Evolutionary conservation across 2,888 invertebrate genomes (phyloP), one percentile per base, ranked within the genome.

Genomic region (Thymelicus sylvestris): DNA sequence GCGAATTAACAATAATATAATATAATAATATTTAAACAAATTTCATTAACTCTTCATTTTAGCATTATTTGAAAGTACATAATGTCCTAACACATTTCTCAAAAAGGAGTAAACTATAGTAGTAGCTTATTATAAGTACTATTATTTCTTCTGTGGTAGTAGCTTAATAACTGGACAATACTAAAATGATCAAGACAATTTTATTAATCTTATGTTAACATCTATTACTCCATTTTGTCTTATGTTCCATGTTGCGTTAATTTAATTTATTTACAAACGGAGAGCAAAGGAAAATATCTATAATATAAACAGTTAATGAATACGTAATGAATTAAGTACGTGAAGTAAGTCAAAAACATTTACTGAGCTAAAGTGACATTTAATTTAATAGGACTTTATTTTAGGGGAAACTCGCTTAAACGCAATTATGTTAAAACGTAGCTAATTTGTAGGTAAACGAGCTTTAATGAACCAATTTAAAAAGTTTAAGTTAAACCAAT

Each of bases 371-470:
- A 39, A 39, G n/a, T 60, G 38, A 39, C 60, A 39, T 60, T 52
- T 39, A 38, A 60, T 39, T 60, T n/a, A 60, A 41, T 39, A 39
- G 15, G 7, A 15, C 39, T 39, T 60, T 60, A 31, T 60, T 38
- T 60, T 60, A 38, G 7, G 39, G 41, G 60, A 41, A 39, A 38
- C 15, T 41, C 60, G n/a, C 41, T 60, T 41, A 39, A 39, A 60
- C 60, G 38, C 41, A 60, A 71, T 71, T 71, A 65, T 47, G 60
- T 55, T 68, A 67, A 71, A 71, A 68, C 67, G 67, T 67, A 72
- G 70, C 72, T 72, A 74, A 72, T 74, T 72, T 71, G 70, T 24
- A 55, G 24, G 55, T 68, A 72, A 74, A 72, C 52, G 72, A 74
- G 72, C 66, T 71, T 71, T 72, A 55, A 55, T 55, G 55, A 55